Base-by-base conservation (phyloP, 2,888 invertebrate genomes). In the Macrosoma leucophasiata region DNA sequence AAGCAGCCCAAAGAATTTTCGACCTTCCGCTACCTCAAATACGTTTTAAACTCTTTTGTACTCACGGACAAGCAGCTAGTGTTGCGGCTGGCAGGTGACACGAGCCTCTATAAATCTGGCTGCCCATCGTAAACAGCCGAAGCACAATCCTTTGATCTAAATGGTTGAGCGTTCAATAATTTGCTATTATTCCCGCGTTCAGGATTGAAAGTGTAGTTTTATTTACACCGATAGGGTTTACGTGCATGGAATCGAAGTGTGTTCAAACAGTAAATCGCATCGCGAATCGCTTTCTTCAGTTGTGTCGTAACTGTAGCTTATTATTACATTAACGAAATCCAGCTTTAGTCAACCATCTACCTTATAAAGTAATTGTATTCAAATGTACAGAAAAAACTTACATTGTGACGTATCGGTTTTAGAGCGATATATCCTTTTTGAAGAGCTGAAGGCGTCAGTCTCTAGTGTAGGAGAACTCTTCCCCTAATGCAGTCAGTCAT, bases 21-120 rank as follows among this genome's bases (percentile, higher is more conserved):
- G n/a, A n/a, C n/a, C 45, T 33, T 37, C 34, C 20, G 5, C n/a
- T 11, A 25, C 22, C 25, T 37, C 26, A 42, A 27, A 28, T 22
- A 39, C 21, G 58, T 42, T 57, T 41, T 49, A 33, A 41, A 45
- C 62, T 53, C 51, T 66, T 46, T 27, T 24, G 6, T 23, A n/a
- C 9, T n/a, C 33, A 56, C 60, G 48, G n/a, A n/a, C n/a, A 56
- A 60, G 58, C 58, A 59, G 60, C 60, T 62, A 65, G 69, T 73
- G 72, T 73, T 74, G 69, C 61, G 61, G 70, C 54, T 70, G 73
- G 69, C 76, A 77, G 76, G 74, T 76, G 74, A 75, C 75, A 73
- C 62, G 58, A 58, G 60, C 48, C 58, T 62, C 71, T 66, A 75
- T 78, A 77, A 78, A 77, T 78, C 72, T 71, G 55, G 52, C 54